Base-by-base conservation (phyloP, 2,888 invertebrate genomes). In the Eupithecia exiguata region DNA sequence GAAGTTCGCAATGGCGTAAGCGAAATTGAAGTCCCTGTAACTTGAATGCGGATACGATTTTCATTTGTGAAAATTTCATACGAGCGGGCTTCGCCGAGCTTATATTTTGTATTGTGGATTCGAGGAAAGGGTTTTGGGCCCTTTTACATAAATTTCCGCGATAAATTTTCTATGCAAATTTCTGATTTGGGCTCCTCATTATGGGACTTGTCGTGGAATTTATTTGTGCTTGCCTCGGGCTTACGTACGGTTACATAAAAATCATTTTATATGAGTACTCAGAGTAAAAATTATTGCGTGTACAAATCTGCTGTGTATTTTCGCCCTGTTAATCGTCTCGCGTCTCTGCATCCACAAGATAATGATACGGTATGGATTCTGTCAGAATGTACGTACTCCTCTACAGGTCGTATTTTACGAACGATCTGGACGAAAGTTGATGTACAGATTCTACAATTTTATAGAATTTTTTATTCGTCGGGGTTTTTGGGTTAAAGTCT, bases 1-100 rank as follows among this genome's bases (percentile, higher is more conserved):
- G 71, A 74, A 75, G 68, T 71, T 74, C 40, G 68, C 61, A 49
- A 74, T 70, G 61, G 72, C 69, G 75, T 71, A 74, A 78, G 72
- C 74, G 69, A 72, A 79, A 74, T 79, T 74, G 74, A 74, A 79
- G 78, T 79, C 72, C 70, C 68, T 58, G 69, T 73, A 73, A 70
- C 70, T 74, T 72, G 71, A 74, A 75, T 75, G 77, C 72, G 67
- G 68, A 74, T 77, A 74, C 79, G 76, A 77, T 77, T 79, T 78
- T 78, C 77, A 78, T 79, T 76, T 79, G 76, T 72, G 78, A 71
- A 74, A 74, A 72, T 78, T 77, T 78, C 71, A 66, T 69, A 76
- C 72, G 70, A 68, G 74, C 62, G 69, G 66, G 66, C 71, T 25
- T 61, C 68, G 74, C 53, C 76, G 70, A 72, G 73, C 74, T 77